Conservation (phyloP, 2,113 vertebrate species). For the Chauna torquata region DNA sequence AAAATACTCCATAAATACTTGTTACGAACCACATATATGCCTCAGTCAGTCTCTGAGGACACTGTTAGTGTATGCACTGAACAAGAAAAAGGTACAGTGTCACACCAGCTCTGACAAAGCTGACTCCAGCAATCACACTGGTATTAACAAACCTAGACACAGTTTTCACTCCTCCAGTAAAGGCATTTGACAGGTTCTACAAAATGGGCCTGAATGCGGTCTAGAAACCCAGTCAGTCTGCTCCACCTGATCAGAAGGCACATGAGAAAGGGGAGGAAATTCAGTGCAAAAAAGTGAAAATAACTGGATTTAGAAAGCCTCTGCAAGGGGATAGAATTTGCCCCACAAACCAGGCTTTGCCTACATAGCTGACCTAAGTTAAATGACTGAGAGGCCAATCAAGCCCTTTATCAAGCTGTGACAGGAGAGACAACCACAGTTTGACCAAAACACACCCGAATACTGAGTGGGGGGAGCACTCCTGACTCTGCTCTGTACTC, state of each 20-base stretch:
- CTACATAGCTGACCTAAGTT: neutral
- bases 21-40: neutral
- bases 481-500: neutral
- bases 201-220: neutral
- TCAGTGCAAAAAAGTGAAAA: neutral
- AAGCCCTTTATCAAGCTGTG: neutral
- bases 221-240: conserved; percentile 21
- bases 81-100: neutral
- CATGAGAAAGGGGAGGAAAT: neutral
- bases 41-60: neutral
- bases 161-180: conserved; percentile 14
- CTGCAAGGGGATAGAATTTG: neutral
- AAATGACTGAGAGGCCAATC: neutral
- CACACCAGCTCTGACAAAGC: neutral
- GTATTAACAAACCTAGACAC: conserved; percentile 14
- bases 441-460: neutral
- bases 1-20: neutral
- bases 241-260: neutral
- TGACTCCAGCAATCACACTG: neutral
- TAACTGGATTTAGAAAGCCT: neutral
- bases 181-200: conserved; percentile 3
- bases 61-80: neutral
- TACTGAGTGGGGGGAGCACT: neutral
- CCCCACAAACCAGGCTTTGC: neutral
- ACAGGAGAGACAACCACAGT: neutral